phyloP scores from a whole-genome alignment of 2,797 vertebrate genomes.

The Enteromius treurensis region DNA sequence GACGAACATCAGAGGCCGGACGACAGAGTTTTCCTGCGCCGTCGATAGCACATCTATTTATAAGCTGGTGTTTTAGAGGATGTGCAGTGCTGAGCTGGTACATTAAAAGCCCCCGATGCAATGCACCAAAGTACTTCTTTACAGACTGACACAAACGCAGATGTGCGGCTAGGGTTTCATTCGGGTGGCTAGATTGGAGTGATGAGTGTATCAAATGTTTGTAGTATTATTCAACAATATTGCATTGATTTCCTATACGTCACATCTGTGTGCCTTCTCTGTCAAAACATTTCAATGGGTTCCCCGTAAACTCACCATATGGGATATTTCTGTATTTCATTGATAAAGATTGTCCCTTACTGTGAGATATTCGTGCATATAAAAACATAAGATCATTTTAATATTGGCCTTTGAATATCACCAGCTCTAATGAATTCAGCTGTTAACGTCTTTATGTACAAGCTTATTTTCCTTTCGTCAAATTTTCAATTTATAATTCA shows the following conservation, averaged over 20 bases:
- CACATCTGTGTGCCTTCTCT: no score
- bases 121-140: not conserved
- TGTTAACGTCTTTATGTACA: no score
- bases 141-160: not conserved
- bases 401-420: not conserved
- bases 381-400: no score
- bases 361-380: not conserved
- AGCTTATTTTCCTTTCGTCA: no score
- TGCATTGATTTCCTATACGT: not conserved
- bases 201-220: not conserved
- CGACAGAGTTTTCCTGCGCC: not conserved
- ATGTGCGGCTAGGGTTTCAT: not conserved
- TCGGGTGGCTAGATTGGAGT: not conserved
- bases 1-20: not conserved
- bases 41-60: conserved; percentile 29
- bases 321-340: no score
- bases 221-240: not conserved
- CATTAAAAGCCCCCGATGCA: not conserved
- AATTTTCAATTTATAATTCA: no score
- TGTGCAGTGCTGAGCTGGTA: not conserved
- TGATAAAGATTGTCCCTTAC: not conserved
- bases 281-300: not conserved
- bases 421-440: not conserved
- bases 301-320: not conserved
- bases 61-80: conserved; percentile 27